Evolutionary conservation across 2,113 vertebrate genomes (phyloP).

Genomic region (Sceloporus undulatus): DNA sequence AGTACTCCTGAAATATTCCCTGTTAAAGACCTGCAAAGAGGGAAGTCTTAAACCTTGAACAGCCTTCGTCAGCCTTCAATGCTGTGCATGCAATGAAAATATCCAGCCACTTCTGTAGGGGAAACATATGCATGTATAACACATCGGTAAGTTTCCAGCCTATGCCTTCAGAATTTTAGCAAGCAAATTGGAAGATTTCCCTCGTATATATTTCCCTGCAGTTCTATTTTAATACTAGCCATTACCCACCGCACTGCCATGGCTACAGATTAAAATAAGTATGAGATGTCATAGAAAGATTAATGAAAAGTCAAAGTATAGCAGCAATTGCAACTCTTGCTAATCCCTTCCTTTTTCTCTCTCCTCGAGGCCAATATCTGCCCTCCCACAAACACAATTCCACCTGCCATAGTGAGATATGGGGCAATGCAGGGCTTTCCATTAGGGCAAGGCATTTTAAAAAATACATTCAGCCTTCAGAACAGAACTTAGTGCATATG

Average conservation of each 20-base stretch:
- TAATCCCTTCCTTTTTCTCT: constrained; percentile 47
- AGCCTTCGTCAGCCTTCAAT: too few species aligned
- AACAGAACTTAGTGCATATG: too few species aligned
- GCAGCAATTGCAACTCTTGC: constrained; percentile 51
- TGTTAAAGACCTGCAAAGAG: too few species aligned
- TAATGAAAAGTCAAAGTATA: constrained; percentile 34
- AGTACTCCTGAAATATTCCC: too few species aligned
- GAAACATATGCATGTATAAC: too few species aligned
- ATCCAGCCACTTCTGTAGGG: too few species aligned
- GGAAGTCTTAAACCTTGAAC: too few species aligned
- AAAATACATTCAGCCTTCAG: too few species aligned
- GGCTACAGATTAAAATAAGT: not conserved
- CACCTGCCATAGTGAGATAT: not conserved
- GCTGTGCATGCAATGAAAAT: too few species aligned
- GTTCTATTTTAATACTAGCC: not conserved
- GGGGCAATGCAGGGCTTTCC: not conserved
- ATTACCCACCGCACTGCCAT: not conserved
- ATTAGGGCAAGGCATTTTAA: constrained; percentile 2
- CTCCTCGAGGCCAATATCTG: not conserved
- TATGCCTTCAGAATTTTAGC: not conserved
- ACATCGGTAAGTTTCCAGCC: too few species aligned
- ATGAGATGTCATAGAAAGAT: constrained; percentile 17
- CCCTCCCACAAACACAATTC: not conserved
- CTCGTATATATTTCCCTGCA: not conserved
- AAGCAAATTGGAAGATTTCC: not conserved